Conservation (phyloP, 2,113 vertebrate genomes). For the Cinclus cinclus region DNA sequence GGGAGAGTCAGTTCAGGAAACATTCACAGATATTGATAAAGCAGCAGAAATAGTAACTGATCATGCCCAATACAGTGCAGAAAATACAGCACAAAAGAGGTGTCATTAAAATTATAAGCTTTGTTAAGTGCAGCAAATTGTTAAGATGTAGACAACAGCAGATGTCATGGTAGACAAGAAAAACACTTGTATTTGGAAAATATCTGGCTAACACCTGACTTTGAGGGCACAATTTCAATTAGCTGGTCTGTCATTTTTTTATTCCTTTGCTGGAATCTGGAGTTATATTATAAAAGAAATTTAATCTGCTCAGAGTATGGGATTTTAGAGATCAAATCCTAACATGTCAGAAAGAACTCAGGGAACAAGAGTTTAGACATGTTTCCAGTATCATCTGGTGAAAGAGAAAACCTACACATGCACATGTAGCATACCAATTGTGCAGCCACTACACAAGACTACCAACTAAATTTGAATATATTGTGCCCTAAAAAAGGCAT, state of each 20-base stretch:
- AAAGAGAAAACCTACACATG: neutral
- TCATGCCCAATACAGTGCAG: slow-evolving; percentile 5
- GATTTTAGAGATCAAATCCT: neutral
- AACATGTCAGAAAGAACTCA: neutral
- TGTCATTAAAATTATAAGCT: neutral
- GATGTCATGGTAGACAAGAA: neutral
- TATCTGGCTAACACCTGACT: neutral
- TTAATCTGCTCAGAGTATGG: neutral
- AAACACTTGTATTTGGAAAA: neutral
- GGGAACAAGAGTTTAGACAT: neutral
- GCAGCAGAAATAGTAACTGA: slow-evolving; percentile 13
- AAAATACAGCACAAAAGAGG: neutral
- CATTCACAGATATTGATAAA: neutral
- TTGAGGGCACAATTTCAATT: neutral
- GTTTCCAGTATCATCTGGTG: neutral
- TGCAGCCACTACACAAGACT: neutral
- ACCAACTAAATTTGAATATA: neutral
- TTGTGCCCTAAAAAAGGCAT: neutral
- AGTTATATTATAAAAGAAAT: neutral
- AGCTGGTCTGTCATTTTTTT: neutral
- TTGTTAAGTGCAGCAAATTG: neutral
- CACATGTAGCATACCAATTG: neutral
- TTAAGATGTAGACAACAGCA: neutral
- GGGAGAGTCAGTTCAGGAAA: slow-evolving; percentile 25
- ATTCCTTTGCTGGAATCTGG: neutral